Base-by-base conservation (phyloP, 2,888 invertebrate species). In the Drosophila acutilabella region DNA sequence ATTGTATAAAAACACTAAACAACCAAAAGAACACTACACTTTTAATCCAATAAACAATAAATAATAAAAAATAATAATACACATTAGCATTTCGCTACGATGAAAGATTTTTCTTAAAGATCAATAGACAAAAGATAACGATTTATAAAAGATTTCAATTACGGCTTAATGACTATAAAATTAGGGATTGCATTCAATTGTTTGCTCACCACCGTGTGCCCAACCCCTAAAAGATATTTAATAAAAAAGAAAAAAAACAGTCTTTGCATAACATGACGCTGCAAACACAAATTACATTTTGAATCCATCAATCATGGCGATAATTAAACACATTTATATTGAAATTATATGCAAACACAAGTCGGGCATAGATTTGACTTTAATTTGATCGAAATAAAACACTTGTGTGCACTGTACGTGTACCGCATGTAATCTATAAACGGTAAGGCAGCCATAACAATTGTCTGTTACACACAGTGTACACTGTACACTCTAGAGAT, bases 201-300 rank as follows among this genome's bases (percentile, higher is more conserved):
- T 44, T 59, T 41, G 45, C 26, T 40, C 7, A 41, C 11, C 10
- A 41, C 16, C 20, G n/a, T 14, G 26, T 54, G 53, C 64, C 73
- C 73, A 52, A 72, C 64, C 64, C 68, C 44, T 20, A 54, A 59
- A 23, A 36, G 23, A 30, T 30, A 30, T 30, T 8, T 30, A 2
- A 8, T 2, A 8, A 30, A 52, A 57, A 58, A 50, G 13, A 13
- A 45, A 5, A 45, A 26, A 30, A 48, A 30, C 14, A 65, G 64
- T 56, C 85, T 84, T 81, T 88, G 87, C 84, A 87, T 81, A 85
- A 85, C 74, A 73, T 85, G 89, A 85, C 87, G 60, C 71, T 44
- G 87, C 85, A 74, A 62, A 71, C 62, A 53, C 45, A 60, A 57
- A 48, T 40, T 40, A 62, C 59, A 71, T 45, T 50, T 56, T 13